Conservation (phyloP, 2,113 vertebrate species). For the Pitta sordida region DNA sequence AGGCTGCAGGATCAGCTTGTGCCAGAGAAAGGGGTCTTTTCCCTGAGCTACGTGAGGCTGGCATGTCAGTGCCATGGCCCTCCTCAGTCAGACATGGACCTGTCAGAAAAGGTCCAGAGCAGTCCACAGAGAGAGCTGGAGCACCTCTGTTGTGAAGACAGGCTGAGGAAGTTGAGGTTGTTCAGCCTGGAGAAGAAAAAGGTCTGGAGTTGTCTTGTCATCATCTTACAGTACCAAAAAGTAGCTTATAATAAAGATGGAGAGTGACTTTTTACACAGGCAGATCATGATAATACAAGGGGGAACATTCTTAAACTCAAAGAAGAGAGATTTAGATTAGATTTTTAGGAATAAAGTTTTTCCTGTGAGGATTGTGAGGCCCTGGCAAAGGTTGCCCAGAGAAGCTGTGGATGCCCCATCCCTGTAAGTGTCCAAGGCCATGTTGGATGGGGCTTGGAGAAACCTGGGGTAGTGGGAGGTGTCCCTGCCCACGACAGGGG, state of each 20-base stretch:
- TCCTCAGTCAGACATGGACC: neutral
- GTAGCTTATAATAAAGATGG: neutral
- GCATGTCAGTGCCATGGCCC: neutral
- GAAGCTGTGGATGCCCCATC: neutral
- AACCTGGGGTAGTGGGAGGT: neutral
- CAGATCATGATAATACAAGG: neutral
- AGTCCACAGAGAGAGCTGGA: neutral
- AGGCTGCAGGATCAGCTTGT: neutral
- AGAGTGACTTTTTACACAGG: neutral
- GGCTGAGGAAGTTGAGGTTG: neutral
- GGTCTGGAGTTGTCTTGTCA: fast-evolving
- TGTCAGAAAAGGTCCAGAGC: neutral
- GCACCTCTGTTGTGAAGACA: neutral
- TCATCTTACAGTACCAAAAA: neutral
- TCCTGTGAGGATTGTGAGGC: fast-evolving
- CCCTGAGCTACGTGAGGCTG: neutral
- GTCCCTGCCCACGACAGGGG: neutral
- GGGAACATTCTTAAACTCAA: neutral
- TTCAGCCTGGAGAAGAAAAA: neutral
- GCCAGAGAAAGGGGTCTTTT: neutral
- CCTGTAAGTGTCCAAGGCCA: neutral
- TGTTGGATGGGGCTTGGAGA: fast-evolving
- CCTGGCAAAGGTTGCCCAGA: neutral
- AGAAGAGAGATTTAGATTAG: neutral
- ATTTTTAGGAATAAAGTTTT: neutral